Conservation (phyloP, 2,888 invertebrate species). For the Drosophila tripunctata region DNA sequence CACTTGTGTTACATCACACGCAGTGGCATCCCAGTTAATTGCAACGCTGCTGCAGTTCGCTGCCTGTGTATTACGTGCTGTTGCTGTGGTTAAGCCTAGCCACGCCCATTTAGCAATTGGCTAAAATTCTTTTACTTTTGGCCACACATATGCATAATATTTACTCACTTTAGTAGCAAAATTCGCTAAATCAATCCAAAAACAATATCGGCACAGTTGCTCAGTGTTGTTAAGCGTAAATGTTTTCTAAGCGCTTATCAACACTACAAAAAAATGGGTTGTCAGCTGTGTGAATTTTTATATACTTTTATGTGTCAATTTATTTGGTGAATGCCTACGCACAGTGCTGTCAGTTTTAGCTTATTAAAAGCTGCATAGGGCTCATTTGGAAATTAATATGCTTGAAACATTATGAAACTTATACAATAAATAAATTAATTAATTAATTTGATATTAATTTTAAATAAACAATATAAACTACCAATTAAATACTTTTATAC, state of each 20-base stretch:
- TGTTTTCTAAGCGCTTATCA: not conserved
- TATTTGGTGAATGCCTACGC: too few species aligned
- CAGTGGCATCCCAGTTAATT: too few species aligned
- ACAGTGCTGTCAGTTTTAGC: too few species aligned
- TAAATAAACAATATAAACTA: too few species aligned
- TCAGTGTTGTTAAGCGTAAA: constrained; percentile 56
- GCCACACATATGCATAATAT: not conserved
- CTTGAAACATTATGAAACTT: too few species aligned
- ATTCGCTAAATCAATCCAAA: constrained; percentile 60
- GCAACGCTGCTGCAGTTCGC: too few species aligned
- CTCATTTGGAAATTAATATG: too few species aligned
- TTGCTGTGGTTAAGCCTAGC: not conserved
- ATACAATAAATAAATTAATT: too few species aligned
- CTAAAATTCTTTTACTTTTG: not conserved
- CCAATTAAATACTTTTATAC: too few species aligned
- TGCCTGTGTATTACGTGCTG: not conserved
- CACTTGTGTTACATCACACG: constrained; percentile 52
- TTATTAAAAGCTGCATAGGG: not conserved
- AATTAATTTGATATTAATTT: too few species aligned
- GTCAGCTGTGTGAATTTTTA: constrained; percentile 7
- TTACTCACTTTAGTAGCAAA: constrained; percentile 63
- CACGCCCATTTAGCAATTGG: not conserved
- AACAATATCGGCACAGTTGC: constrained; percentile 57
- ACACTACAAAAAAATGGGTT: constrained; percentile 16
- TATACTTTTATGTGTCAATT: not conserved